These are phyloP conservation scores for Platerodrilus igneus DNA, from an alignment of 2,888 invertebrate genomes.

Conservation along the genomic window DNA sequence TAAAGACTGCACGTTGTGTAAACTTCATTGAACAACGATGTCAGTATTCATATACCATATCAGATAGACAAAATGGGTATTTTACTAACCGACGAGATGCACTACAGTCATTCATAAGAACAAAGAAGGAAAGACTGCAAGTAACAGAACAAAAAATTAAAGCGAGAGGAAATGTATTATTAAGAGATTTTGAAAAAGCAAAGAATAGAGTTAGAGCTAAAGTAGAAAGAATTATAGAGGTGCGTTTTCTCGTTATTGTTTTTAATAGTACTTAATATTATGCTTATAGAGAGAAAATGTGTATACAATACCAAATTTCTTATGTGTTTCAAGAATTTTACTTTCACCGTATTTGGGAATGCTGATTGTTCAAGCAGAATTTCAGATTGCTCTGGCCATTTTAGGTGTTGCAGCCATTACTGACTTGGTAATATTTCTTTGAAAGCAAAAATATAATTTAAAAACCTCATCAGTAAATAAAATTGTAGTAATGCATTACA, in stretches of 20 bases:
- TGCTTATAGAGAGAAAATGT: conserved; percentile 72
- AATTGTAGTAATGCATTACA: too few relatives aligned
- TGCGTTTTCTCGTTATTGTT: conserved; percentile 35
- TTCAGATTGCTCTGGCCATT: conserved; percentile 73
- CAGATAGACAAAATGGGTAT: conserved; percentile 19
- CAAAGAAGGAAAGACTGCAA: conserved; percentile 58
- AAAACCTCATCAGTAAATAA: too few relatives aligned
- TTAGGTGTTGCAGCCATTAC: conserved; percentile 84
- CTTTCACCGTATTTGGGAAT: conserved; percentile 87
- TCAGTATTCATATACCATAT: conserved; percentile 22
- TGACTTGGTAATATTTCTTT: conserved; percentile 90
- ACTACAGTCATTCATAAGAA: conserved; percentile 49
- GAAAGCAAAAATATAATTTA: too few relatives aligned
- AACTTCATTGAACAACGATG: too few relatives aligned
- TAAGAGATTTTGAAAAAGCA: conserved; percentile 68
- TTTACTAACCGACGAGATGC: conserved; percentile 15
- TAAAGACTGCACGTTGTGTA: too few relatives aligned
- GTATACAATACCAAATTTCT: conserved; percentile 87
- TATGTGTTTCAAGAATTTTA: conserved; percentile 80
- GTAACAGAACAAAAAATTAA: conserved; percentile 56
- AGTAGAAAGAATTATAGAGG: conserved; percentile 72
- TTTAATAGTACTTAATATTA: conserved; percentile 9
- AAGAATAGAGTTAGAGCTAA: conserved; percentile 66
- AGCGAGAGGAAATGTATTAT: conserved; percentile 58
- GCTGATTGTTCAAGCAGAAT: conserved; percentile 78